phyloP scores from a whole-genome alignment of 92 coral and sea anemone species.

The Nematostella vectensis region DNA sequence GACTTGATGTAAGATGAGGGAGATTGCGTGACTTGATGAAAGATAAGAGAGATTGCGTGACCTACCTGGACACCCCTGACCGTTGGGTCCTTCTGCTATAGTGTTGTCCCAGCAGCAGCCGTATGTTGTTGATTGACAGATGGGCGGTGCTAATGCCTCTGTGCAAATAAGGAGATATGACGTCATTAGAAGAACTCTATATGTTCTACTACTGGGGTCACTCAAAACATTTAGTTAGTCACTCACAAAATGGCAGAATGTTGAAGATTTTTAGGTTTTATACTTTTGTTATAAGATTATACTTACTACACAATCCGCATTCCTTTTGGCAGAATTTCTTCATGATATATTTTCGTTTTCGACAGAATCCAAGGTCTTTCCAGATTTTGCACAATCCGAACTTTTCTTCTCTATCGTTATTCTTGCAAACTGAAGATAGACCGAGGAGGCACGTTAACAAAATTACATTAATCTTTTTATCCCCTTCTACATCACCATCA shows the following conservation, averaged over 20 bases:
- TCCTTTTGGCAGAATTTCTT: slow-evolving; percentile 18
- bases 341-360: slow-evolving; percentile 13
- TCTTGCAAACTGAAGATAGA: slow-evolving; percentile 22
- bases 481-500: no score
- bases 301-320: slow-evolving; percentile 34
- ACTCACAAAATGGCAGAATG: no score
- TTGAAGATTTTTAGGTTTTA: no score
- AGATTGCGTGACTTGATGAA: not conserved
- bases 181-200: no score
- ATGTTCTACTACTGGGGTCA: no score
- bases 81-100: slow-evolving; percentile 33
- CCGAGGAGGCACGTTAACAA: no score
- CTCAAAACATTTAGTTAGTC: no score
- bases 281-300: no score
- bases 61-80: slow-evolving; percentile 53
- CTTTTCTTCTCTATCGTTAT: slow-evolving; percentile 22
- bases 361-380: slow-evolving; percentile 15
- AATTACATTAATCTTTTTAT: no score
- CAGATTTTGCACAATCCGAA: slow-evolving; percentile 24
- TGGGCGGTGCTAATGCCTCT: slow-evolving; percentile 59
- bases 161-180: slow-evolving; percentile 4
- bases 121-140: slow-evolving; percentile 21
- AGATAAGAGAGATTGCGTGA: not conserved
- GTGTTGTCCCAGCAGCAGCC: slow-evolving; percentile 64
- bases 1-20: no score